A percentile compares a stretch with the other conserved stretches of the same genome.
These are phyloP conservation scores for Typhlomys cinereus DNA, from an alignment of 2,113 vertebrate genomes.

Conservation along the genomic window DNA sequence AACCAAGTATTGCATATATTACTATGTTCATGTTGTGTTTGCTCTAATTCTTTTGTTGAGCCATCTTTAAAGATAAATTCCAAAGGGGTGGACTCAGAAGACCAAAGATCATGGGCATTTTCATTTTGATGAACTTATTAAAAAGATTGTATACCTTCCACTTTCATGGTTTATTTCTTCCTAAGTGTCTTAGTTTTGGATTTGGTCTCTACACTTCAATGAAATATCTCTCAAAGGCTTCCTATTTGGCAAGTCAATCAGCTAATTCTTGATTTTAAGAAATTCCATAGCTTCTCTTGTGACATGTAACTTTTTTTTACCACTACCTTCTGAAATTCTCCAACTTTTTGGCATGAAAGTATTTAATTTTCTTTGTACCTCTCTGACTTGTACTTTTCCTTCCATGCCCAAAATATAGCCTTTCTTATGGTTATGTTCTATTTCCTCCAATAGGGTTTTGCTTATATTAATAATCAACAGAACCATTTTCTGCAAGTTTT, in stretches of 20 bases:
- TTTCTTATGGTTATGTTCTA: constrained; percentile 20
- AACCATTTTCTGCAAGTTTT: constrained; percentile 1
- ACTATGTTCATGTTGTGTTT: constrained; percentile 5
- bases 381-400: background rate
- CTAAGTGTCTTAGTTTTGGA: constrained; percentile 20
- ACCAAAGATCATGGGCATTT: constrained; percentile 34
- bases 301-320: constrained; percentile 31
- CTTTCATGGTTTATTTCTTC: background rate
- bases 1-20: background rate
- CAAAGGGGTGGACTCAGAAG: background rate
- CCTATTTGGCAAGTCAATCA: constrained; percentile 28
- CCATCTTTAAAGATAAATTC: constrained; percentile 8
- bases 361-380: constrained; percentile 45
- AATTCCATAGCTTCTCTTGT: constrained; percentile 3
- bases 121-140: constrained; percentile 23
- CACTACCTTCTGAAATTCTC: constrained; percentile 23
- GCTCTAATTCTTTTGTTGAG: constrained; percentile 41
- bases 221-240: constrained; percentile 33
- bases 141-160: background rate
- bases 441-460: background rate
- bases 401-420: background rate
- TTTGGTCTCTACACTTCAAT: constrained; percentile 46
- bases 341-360: background rate
- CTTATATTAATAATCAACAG: constrained; percentile 17
- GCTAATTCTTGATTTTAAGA: constrained; percentile 23